phyloP scores from a whole-genome alignment of 2,797 vertebrate species.

The Sebastiscus tertius region DNA sequence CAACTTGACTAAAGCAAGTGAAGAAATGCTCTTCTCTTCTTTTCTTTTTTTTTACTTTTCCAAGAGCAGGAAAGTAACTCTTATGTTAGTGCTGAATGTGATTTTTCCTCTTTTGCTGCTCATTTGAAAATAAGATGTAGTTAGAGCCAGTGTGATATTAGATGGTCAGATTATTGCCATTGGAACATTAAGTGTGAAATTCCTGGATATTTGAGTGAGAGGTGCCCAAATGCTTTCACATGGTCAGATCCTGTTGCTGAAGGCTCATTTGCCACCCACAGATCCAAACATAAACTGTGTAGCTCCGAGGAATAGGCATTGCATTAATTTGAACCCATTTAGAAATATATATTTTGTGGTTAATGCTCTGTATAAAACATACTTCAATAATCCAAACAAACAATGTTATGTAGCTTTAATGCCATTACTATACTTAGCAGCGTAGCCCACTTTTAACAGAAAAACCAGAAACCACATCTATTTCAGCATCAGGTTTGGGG shows the following conservation, averaged over 20 bases:
- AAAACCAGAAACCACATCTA: slow-evolving; percentile 82
- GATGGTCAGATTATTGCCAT: slow-evolving; percentile 10
- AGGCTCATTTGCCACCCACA: slow-evolving; percentile 48
- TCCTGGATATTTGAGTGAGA: background rate
- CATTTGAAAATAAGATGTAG: slow-evolving; percentile 3
- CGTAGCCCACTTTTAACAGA: slow-evolving; percentile 73
- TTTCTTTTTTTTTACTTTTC: slow-evolving; percentile 7
- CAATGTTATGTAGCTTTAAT: slow-evolving; percentile 70
- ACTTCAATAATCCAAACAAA: slow-evolving; percentile 78
- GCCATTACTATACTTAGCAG: slow-evolving; percentile 77
- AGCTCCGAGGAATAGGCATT: slow-evolving; percentile 10
- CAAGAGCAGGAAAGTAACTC: slow-evolving; percentile 18
- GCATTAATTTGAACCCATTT: slow-evolving; percentile 38
- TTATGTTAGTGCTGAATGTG: slow-evolving; percentile 17
- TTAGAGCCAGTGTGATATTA: background rate
- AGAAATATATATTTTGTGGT: slow-evolving; percentile 32
- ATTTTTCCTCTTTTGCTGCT: slow-evolving; percentile 13
- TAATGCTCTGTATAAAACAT: slow-evolving; percentile 53
- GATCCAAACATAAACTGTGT: slow-evolving; percentile 1
- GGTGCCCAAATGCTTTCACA: slow-evolving; percentile 8
- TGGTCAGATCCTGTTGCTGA: slow-evolving; percentile 32
- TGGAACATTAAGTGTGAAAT: slow-evolving; percentile 27
- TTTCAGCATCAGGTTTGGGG: slow-evolving; percentile 81
- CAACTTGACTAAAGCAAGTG: slow-evolving; percentile 49
- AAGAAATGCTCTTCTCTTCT: slow-evolving; percentile 35